These are phyloP conservation scores for Tortricodes alternella DNA, from an alignment of 2,888 invertebrate genomes.

Conservation along the genomic window DNA sequence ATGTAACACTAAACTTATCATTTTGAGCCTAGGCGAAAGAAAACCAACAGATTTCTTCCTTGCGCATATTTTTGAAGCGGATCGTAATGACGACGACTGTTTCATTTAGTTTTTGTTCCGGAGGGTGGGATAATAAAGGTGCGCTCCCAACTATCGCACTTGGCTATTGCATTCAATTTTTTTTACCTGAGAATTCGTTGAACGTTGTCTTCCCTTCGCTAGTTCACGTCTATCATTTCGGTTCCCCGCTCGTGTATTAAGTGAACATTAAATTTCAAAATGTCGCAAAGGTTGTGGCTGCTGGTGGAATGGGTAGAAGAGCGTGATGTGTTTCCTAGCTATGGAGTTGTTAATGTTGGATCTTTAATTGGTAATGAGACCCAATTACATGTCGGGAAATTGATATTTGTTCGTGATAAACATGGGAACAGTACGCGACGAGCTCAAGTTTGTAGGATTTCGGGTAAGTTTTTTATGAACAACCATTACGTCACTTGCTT, in stretches of 20 bases:
- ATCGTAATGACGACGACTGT: not conserved
- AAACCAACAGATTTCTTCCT: too few relatives aligned
- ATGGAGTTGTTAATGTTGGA: slow-evolving; percentile 53
- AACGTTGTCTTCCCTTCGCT: slow-evolving; percentile 1
- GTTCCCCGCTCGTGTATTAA: slow-evolving; percentile 11
- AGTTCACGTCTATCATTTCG: not conserved
- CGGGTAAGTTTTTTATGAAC: slow-evolving; percentile 46
- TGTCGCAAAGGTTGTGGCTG: slow-evolving; percentile 56
- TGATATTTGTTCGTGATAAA: slow-evolving; percentile 46
- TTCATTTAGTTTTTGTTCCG: not conserved
- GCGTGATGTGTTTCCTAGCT: slow-evolving; percentile 49
- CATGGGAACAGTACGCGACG: slow-evolving; percentile 42
- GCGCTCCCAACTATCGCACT: slow-evolving; percentile 4
- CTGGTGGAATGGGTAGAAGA: slow-evolving; percentile 65
- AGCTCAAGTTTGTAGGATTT: slow-evolving; percentile 55
- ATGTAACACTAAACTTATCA: too few relatives aligned
- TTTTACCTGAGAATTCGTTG: slow-evolving; percentile 14
- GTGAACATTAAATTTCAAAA: slow-evolving; percentile 36
- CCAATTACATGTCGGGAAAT: slow-evolving; percentile 50
- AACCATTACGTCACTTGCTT: slow-evolving; percentile 8
- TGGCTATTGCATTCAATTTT: slow-evolving; percentile 20
- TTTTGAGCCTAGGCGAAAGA: too few relatives aligned
- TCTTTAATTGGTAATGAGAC: slow-evolving; percentile 40
- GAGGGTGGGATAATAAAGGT: slow-evolving; percentile 15
- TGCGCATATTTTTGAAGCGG: not conserved